Conservation (phyloP, 2,113 vertebrate species). For the Brachyistius frenatus region DNA sequence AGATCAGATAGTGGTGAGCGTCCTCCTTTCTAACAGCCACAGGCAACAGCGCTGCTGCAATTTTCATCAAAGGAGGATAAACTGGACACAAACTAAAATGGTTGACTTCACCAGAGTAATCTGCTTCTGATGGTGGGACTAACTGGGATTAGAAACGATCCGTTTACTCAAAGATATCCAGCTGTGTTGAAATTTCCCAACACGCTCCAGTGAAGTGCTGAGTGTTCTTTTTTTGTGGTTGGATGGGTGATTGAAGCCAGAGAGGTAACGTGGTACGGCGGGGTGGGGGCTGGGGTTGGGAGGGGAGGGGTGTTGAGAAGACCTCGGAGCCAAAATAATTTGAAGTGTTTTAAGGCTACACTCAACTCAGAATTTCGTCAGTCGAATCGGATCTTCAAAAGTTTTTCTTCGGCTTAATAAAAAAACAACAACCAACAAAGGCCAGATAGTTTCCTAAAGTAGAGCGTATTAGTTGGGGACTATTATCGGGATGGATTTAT, state of each 20-base stretch:
- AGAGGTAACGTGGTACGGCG: neutral
- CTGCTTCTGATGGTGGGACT: neutral
- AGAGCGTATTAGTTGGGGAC: too few species aligned
- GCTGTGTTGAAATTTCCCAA: neutral
- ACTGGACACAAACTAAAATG: neutral
- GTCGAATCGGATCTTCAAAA: too few species aligned
- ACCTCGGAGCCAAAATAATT: neutral
- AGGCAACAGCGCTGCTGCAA: neutral
- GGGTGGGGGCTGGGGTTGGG: too few species aligned
- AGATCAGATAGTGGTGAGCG: conserved; percentile 97
- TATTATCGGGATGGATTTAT: too few species aligned
- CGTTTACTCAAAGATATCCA: neutral
- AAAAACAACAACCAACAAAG: too few species aligned
- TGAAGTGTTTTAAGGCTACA: too few species aligned
- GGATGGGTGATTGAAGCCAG: neutral
- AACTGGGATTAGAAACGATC: neutral
- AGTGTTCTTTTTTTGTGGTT: neutral
- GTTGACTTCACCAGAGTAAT: conserved; percentile 6
- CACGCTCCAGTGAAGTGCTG: neutral
- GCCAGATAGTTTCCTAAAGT: too few species aligned
- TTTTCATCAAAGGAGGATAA: conserved; percentile 8
- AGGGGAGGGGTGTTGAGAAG: too few species aligned
- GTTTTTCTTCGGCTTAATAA: too few species aligned
- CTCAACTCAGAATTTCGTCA: too few species aligned
- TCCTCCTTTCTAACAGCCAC: conserved; percentile 10